Base-by-base conservation (phyloP, 2,888 invertebrate species). In the Clitarchus hookeri region DNA sequence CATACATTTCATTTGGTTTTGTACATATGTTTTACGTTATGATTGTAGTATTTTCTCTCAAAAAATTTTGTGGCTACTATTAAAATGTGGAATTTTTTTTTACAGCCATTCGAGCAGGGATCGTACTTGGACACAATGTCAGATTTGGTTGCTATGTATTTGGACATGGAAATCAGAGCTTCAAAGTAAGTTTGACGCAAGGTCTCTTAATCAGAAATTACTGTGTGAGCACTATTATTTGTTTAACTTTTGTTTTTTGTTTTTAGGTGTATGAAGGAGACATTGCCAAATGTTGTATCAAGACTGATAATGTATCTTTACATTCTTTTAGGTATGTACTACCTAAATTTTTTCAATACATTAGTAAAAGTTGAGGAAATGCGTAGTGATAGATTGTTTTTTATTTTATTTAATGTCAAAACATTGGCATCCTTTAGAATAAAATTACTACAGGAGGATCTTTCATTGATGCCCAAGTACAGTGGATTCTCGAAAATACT, bases 141-240 rank as follows among this genome's bases (percentile, higher is more conserved):
- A 53, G 91, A 92, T 88, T 88, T 92, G 65, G 89, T 92, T 88
- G 91, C 92, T 16, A 90, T 91, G 89, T 92, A 92, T 88, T 90
- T 92, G 89, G 92, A 92, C 87, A 90, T 92, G 90, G 92, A 92
- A 89, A 89, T 92, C 83, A 91, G 91, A 88, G 91, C 91, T 85
- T 89, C 92, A 89, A 91, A 89, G 89, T 88, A 83, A 85, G 85
- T 84, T 36, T 36, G 36, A 36, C 36, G 4, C 36, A 36, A 36
- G 36, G 36, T 36, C 36, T 36, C 36, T 36, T 36, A 36, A 3
- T 36, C 36, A 36, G 36, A 36, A 36, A 36, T 36, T 36, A 36
- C 36, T 77, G 12, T 25, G 26, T 53, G 27, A 19, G 36, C 12
- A 65, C 8, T 79, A 36, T 86, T 84, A 26, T 48, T 84, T 53